phyloP scores from a whole-genome alignment of 1,140 invertebrate species.

The Trypoxylus dichotomus region DNA sequence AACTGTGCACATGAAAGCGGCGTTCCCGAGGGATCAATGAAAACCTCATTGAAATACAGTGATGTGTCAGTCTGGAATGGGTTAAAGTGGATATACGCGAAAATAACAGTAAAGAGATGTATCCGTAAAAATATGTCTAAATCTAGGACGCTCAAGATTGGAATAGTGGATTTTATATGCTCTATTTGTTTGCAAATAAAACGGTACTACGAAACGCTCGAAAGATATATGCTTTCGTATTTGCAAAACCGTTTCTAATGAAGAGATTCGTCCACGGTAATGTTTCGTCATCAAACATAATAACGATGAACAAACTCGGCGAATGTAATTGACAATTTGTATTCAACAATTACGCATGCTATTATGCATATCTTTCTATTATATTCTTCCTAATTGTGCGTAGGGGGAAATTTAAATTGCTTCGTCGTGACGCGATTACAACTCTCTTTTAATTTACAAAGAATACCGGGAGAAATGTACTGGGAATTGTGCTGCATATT shows the following conservation, averaged over 20 bases:
- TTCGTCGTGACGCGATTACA: neutral
- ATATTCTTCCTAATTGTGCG: constrained; percentile 4
- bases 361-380: constrained; percentile 13
- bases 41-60: neutral
- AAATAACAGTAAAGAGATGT: neutral
- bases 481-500: neutral
- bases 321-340: constrained; percentile 24
- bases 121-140: neutral
- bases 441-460: constrained; percentile 11
- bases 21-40: neutral
- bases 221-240: neutral
- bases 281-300: constrained; percentile 1
- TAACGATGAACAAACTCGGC: constrained; percentile 10
- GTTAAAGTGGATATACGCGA: neutral
- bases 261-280: neutral
- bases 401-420: constrained; percentile 15
- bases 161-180: neutral
- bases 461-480: neutral
- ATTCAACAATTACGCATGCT: constrained; percentile 18
- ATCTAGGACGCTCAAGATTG: neutral
- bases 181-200: neutral
- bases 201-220: neutral
- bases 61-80: neutral
- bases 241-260: neutral
- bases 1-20: neutral